Percentiles rank a stretch among this genome's conserved stretches.
These are phyloP conservation scores for Corella eumyota DNA, from an alignment of 23 tunicate species.

Conservation along the genomic window DNA sequence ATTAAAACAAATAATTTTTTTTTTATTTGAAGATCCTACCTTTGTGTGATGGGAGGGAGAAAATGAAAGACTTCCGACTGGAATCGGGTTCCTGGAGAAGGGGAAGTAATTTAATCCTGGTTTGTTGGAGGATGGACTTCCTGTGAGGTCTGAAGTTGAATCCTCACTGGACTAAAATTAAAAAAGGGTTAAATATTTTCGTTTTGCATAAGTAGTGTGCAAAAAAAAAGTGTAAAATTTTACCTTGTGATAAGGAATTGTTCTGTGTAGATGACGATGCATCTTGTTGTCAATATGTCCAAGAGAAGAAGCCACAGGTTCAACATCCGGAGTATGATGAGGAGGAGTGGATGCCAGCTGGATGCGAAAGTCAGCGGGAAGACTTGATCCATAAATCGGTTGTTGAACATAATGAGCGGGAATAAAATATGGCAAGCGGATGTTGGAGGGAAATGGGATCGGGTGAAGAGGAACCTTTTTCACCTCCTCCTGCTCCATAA, in stretches of 20 bases:
- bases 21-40: slow-evolving; percentile 10
- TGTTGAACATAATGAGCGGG: slow-evolving; percentile 7
- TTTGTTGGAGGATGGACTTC: slow-evolving; percentile 31
- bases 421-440: slow-evolving; percentile 30
- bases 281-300: slow-evolving; percentile 36
- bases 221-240: too few relatives aligned
- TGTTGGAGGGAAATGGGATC: slow-evolving; percentile 5
- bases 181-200: background rate
- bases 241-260: slow-evolving; percentile 55
- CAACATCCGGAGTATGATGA: slow-evolving; percentile 4
- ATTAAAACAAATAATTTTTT: background rate
- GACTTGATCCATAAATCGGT: slow-evolving; percentile 20
- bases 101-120: slow-evolving; percentile 32
- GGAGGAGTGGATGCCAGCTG: slow-evolving; percentile 23
- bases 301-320: slow-evolving; percentile 22
- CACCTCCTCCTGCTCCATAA: slow-evolving; percentile 2
- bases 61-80: slow-evolving; percentile 30
- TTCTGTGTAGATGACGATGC: slow-evolving; percentile 22
- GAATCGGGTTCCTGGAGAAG: slow-evolving; percentile 26
- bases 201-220: too few relatives aligned
- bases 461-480: slow-evolving; percentile 1
- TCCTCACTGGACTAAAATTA: slow-evolving; percentile 6
- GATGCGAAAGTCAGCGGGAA: slow-evolving; percentile 34
- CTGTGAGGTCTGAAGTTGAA: slow-evolving; percentile 17
- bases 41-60: slow-evolving; percentile 39